Percentiles rank a stretch among this genome's conserved stretches.
phyloP scores from a whole-genome alignment of 1,140 invertebrate species.

The Drusus annulatus region DNA sequence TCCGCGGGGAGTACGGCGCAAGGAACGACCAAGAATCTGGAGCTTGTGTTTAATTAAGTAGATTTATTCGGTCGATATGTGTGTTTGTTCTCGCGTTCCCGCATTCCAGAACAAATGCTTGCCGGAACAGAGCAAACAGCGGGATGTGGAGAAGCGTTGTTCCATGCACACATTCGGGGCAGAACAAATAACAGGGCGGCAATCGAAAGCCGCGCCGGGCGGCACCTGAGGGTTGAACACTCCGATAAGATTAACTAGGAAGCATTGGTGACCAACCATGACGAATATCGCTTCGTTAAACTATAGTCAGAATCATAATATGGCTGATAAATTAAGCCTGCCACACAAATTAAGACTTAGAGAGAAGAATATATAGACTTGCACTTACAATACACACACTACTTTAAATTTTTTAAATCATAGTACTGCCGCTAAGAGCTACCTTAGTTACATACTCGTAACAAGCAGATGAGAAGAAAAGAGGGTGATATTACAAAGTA shows the following conservation, averaged over 20 bases:
- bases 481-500: no score
- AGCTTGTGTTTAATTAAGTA: slow-evolving; percentile 15
- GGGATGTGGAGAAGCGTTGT: neutral
- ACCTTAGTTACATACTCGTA: no score
- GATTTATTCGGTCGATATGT: slow-evolving; percentile 29
- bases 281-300: no score
- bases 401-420: no score
- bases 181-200: slow-evolving; percentile 28
- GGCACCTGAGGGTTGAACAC: slow-evolving; percentile 24
- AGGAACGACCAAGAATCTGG: neutral
- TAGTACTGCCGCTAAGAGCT: no score
- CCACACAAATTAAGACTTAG: no score
- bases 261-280: no score
- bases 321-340: no score
- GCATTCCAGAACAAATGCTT: slow-evolving; percentile 52
- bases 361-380: no score
- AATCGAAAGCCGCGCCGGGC: neutral
- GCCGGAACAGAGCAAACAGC: slow-evolving; percentile 49
- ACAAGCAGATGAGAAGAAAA: no score
- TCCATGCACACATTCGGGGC: slow-evolving; percentile 10
- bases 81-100: slow-evolving; percentile 52
- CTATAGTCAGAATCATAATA: no score
- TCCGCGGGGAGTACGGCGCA: neutral
- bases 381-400: no score
- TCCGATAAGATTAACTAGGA: slow-evolving; percentile 1